Percentiles rank a stretch among this genome's conserved stretches.
Evolutionary conservation across 2,888 invertebrate genomes (phyloP).

Genomic region (Eristalinus aeneus): DNA sequence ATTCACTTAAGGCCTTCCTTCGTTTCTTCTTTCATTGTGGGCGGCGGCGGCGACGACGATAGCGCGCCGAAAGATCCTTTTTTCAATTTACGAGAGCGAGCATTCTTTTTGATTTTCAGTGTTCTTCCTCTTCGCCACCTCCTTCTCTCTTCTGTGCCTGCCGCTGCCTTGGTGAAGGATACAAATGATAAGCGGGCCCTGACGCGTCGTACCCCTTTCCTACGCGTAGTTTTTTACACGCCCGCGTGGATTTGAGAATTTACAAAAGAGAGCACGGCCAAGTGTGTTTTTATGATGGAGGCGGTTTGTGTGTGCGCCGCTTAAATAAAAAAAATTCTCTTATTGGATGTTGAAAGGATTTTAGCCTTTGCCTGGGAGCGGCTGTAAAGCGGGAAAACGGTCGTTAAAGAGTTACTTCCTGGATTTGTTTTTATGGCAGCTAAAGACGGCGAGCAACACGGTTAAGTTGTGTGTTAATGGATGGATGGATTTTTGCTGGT

Average conservation of each 20-base stretch:
- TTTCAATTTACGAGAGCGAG: conserved; percentile 45
- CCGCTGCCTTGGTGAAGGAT: conserved; percentile 28
- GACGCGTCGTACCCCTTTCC: neutral
- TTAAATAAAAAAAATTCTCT: conserved; percentile 49
- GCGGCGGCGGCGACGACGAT: neutral
- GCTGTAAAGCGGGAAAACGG: conserved; percentile 43
- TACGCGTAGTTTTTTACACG: conserved; percentile 16
- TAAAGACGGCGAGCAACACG: conserved; percentile 27
- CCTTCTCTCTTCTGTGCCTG: neutral
- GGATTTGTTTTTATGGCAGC: conserved; percentile 50
- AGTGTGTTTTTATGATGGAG: conserved; percentile 40
- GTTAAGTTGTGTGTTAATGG: conserved; percentile 50
- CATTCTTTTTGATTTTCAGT: conserved; percentile 43
- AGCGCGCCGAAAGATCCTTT: conserved; percentile 45
- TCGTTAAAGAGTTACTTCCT: conserved; percentile 59
- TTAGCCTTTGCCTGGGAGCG: conserved; percentile 38
- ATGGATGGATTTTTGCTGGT: neutral
- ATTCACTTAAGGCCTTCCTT: conserved; percentile 62
- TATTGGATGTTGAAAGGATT: conserved; percentile 59
- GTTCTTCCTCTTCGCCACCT: too few species aligned
- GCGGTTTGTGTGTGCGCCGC: conserved; percentile 1
- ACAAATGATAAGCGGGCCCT: conserved; percentile 52
- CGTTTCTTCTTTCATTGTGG: neutral
- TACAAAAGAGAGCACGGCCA: conserved; percentile 20
- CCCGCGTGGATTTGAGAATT: conserved; percentile 6